phyloP scores from a whole-genome alignment of 2,113 vertebrate genomes.

The Peucedramus taeniatus region DNA sequence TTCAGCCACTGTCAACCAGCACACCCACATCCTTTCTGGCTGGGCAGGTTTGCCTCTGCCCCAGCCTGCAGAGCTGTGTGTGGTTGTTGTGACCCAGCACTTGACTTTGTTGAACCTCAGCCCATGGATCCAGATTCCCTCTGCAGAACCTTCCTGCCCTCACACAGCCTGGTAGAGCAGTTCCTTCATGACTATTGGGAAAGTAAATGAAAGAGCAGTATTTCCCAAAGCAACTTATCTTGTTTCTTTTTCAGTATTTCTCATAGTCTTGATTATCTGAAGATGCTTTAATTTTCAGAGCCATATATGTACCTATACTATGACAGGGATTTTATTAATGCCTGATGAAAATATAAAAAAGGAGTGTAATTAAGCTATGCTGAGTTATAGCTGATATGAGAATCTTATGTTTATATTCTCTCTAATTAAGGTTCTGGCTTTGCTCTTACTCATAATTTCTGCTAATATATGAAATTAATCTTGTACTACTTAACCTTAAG shows the following conservation, averaged over 20 bases:
- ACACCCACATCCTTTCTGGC: fast-evolving
- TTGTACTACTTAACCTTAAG: conserved; percentile 6
- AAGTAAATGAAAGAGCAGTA: background rate
- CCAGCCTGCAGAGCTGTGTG: background rate
- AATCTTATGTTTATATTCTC: background rate
- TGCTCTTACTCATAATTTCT: conserved; percentile 3
- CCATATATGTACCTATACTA: background rate
- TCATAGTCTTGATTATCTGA: background rate
- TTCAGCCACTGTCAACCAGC: background rate
- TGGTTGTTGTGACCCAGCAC: background rate
- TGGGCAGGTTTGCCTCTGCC: background rate
- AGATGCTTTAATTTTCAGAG: background rate
- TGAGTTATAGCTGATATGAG: background rate
- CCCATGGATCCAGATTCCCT: background rate
- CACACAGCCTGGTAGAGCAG: background rate
- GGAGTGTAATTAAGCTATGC: background rate
- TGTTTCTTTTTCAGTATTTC: background rate
- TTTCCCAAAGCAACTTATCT: background rate
- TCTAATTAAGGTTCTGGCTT: conserved; percentile 31
- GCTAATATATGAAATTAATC: background rate
- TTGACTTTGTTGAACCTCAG: background rate
- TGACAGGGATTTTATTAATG: background rate
- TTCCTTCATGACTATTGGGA: background rate
- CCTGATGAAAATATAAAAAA: background rate
- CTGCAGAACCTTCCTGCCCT: background rate